Base-by-base conservation (phyloP, 1,140 invertebrate species). In the Drosophila teissieri region DNA sequence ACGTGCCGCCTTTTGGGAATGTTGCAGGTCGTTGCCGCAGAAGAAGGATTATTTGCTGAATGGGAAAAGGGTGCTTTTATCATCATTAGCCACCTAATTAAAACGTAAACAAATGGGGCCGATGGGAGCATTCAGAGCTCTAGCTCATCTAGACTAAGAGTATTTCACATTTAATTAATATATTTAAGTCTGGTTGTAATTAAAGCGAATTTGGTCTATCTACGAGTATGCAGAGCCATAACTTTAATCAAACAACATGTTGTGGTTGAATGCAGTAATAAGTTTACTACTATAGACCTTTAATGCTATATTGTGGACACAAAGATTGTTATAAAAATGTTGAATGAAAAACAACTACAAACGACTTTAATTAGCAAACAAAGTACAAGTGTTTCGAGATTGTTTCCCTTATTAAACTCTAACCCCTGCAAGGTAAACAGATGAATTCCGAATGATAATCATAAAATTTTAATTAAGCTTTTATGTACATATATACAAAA, bases 401-500 rank as follows among this genome's bases (percentile, higher is more conserved):
- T 61, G 45, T 52, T 63, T 45, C 19, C 22, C 31, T 37, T 44
- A 45, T 37, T 68, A 31, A 65, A 53, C 46, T 51, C 62, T 65
- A 48, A 68, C 60, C 64, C 46, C 37, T 2, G 19, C 8, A 27
- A 68, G 64, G 64, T 64, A 78, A 78, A 53, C 64, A 64, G 46
- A 69, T 62, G 63, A 68, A 55, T 80, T 80, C 56, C 55, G 54
- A 62, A 73, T 60, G 73, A 82, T 82, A 82, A 73, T 55, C 79
- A 82, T 82, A 72, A 58, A 82, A 82, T 82, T 82, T 77, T 82
- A 82, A 82, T 82, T 82, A 82, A 75, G 49, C 73, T 63, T 80
- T 72, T 80, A 56, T 75, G 67, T 48, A 69, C 51, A 51, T 42
- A 56, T 49, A 56, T 49, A 68, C 24, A 51, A 36, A 36, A 36